Evolutionary conservation across 2,797 vertebrate species (phyloP).

Genomic region (Micromesistius poutassou): DNA sequence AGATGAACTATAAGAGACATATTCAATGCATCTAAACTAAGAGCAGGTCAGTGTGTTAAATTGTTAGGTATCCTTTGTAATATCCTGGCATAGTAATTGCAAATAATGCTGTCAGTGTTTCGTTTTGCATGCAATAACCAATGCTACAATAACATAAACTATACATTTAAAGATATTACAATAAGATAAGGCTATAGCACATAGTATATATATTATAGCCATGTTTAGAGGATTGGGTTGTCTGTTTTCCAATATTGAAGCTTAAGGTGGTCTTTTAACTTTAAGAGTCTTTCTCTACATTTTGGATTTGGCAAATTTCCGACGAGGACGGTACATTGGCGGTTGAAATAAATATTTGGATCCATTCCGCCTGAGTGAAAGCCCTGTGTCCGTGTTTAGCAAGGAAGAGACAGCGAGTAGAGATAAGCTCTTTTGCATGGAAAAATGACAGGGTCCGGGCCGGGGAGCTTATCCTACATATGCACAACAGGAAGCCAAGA

Average conservation of each 20-base stretch:
- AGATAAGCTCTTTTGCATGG: constrained; percentile 60
- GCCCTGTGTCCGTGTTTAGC: constrained; percentile 37
- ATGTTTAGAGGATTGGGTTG: background rate
- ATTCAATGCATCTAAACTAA: background rate
- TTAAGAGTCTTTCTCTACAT: background rate
- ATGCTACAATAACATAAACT: background rate
- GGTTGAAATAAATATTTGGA: constrained; percentile 13
- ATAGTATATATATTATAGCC: background rate
- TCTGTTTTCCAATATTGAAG: background rate
- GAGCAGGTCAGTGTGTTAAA: background rate
- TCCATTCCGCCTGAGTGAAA: constrained; percentile 23
- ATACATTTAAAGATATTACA: background rate
- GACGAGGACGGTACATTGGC: background rate
- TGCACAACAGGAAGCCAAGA: constrained; percentile 69
- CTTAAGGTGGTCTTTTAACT: background rate
- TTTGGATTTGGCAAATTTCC: background rate
- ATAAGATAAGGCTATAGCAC: background rate
- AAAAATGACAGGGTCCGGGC: constrained; percentile 47
- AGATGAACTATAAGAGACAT: background rate
- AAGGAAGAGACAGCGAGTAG: constrained; percentile 48
- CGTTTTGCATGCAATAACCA: background rate
- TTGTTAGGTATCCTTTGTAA: background rate
- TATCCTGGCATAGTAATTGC: background rate
- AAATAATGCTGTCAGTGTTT: background rate
- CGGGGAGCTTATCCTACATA: constrained; percentile 61